Conservation (phyloP, 2,888 invertebrate genomes). For the Apomyelois bistriatella region DNA sequence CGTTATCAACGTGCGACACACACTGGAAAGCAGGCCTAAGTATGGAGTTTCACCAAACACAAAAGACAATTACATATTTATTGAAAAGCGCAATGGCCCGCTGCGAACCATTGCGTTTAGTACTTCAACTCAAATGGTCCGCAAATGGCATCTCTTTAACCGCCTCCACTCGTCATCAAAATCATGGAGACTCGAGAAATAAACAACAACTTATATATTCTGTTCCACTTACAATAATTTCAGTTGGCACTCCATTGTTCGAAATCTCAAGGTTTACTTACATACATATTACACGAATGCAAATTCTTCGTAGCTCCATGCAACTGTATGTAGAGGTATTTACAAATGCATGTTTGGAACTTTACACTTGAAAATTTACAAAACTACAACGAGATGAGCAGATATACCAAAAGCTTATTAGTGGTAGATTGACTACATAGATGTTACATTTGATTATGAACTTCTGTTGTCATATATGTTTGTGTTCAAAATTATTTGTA, state of each 20-base stretch:
- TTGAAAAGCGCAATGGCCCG: neutral
- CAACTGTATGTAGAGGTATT: no score
- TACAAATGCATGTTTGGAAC: no score
- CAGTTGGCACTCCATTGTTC: neutral
- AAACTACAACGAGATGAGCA: no score
- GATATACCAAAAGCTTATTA: no score
- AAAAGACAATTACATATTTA: neutral
- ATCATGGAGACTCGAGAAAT: neutral
- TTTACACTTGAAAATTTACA: no score
- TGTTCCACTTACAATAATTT: neutral
- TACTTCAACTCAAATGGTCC: neutral
- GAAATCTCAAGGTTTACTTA: neutral
- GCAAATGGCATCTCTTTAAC: neutral
- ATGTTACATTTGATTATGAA: no score
- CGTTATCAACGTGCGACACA: neutral
- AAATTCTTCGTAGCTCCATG: no score
- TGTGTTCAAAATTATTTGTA: no score
- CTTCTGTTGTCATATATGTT: no score
- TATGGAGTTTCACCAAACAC: slow-evolving; percentile 7
- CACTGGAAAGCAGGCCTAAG: neutral
- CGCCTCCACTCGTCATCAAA: neutral
- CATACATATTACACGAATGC: no score
- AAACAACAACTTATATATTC: neutral
- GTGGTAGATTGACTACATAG: no score
- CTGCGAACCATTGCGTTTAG: neutral